Evolutionary conservation across 2,888 invertebrate species (phyloP), one percentile per base, ranked within the genome.

Genomic region (Apoderus coryli): DNA sequence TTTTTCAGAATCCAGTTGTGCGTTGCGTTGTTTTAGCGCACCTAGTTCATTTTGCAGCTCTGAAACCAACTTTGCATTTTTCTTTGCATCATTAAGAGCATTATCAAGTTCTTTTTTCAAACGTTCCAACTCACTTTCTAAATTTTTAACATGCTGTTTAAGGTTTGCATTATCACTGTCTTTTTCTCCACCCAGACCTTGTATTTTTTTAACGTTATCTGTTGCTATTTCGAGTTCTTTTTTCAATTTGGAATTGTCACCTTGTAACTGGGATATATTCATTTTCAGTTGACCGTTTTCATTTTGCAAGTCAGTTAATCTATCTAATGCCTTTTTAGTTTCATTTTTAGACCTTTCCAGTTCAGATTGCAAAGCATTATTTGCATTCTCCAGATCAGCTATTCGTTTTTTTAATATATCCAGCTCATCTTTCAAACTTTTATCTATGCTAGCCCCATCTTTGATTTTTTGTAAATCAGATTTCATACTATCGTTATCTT

Each of bases 41-140:
- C 19, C 38, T 5, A 43, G 16, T 33, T 42, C 39, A 5, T 37
- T 33, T 33, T 41, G 33, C 6, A 38, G 14, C 12, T 39, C 36
- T 5, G 35, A 16, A n/a, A 37, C 25, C 4, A 32, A 37, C 9
- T 37, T 30, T 10, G 38, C 30, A 9, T 29, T 39, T 22, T 41
- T 38, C 29, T 36, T 42, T 6, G 42, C 38, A 9, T 39, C 34
- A 30, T 34, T 37, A 27, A 44, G 29, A 16, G 34, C 22, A 3
- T 19, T 24, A 28, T 45, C 45, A n/a, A 47, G 25, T 22, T 48
- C 46, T 29, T 39, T 39, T 30, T 42, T 44, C 23, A 46, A 26
- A 27, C 36, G 39, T 5, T 33, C 35, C 14, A 42, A 29, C 31
- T 46, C 44, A 3, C 33, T 33, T 40, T 44, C 41, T 7, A 44